Evolutionary conservation across 2,888 invertebrate genomes (phyloP), one percentile per base, ranked within the genome.

Genomic region (Mystacides longicornis): DNA sequence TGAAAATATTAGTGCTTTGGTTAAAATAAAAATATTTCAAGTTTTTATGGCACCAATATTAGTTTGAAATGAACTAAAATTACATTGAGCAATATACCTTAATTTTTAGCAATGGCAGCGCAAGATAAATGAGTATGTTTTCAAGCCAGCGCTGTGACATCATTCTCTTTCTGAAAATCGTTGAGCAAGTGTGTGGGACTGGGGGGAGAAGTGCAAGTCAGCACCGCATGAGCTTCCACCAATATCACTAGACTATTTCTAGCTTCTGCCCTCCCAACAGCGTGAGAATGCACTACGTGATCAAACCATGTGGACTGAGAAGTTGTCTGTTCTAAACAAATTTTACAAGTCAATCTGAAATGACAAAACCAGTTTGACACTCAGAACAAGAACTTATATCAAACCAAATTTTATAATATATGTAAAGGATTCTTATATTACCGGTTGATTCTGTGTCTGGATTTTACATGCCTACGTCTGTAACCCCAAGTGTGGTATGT

Each of bases 401-500:
- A 37, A 37, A 14, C 14, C 37, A n/a, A n/a, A 37, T n/a, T 7
- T n/a, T 14, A 5, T 3, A n/a, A 37, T 3, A n/a, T 14, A 14
- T 14, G 14, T 14, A 37, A 37, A 37, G 14, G 3, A 16, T 23
- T 31, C 11, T 47, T n/a, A 23, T 56, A 53, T 64, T 68, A 73
- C 77, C 73, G 70, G 67, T 74, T 76, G 14, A 73, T 74, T 54
- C 72, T 74, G 64, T 82, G 82, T 49, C 80, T 73, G 2, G 81
- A 80, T 64, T 82, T 82, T 42, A 82, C 81, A 67, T 82, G 82
- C 60, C 82, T 73, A 62, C 82, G 70, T 27, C 82, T 69, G 57
- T 82, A 82, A 0, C 82, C 82, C 82, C 82, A 82, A 57, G 81
- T 81, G 61, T 81, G 79, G 68, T 82, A 82, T 3, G 81, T 77